Base-by-base conservation (phyloP, 1,140 invertebrate genomes). In the Limonius californicus region DNA sequence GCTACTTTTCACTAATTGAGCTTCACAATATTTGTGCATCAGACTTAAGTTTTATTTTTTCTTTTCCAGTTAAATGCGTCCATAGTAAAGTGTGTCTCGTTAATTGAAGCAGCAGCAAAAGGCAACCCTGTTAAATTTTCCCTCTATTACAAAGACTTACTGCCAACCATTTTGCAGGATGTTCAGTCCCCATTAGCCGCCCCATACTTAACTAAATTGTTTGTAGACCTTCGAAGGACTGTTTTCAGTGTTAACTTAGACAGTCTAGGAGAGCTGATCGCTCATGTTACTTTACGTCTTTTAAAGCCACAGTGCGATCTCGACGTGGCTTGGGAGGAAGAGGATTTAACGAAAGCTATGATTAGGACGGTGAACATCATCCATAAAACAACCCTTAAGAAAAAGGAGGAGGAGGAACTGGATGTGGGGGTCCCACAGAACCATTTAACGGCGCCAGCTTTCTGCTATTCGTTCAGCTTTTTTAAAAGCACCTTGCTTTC, bases 391-490 rank as follows among this genome's bases (percentile, higher is more conserved):
- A 85, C 84, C 1, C 78, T 81, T 0, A 70, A 77, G 57, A 74
- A 61, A 18, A 64, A 65, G 53, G 65, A 62, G 60, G 64, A 57
- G n/a, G 54, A 55, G 6, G 21, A 32, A 55, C 58, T 9, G 69
- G 66, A 57, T 68, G n/a, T 57, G 21, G 16, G 62, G 39, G 9
- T 14, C 1, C 16, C 32, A 9, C 45, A 59, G 6, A 15, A 45
- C n/a, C 45, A 42, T 18, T 57, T 62, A 6, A 57, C 54, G 16
- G 18, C 86, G 0, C 86, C 91, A 1, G 86, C 87, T 0, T 94
- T 96, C 78, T 87, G 89, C 35, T 95, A 91, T 71, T 81, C 86
- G 18, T 96, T 94, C 74, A 88, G 90, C 4, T 84, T 96, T 59
- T 76, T 97, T 2, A 86, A 85, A 61, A 79, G 83, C 64, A 86